These are phyloP conservation scores for Sakesphorus luctuosus DNA, from an alignment of 2,113 vertebrate genomes.

Conservation along the genomic window DNA sequence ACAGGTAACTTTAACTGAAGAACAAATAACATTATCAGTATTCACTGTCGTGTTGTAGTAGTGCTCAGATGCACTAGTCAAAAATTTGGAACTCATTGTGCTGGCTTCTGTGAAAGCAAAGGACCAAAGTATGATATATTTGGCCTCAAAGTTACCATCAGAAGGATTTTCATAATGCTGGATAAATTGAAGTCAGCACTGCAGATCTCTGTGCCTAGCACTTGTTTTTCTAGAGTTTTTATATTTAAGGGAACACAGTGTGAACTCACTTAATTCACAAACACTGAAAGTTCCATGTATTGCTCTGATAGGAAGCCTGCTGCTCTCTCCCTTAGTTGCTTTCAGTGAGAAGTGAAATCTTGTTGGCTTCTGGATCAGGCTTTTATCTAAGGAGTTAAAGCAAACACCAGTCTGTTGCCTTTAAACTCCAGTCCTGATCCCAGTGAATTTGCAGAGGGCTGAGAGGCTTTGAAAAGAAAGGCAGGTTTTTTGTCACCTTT, in stretches of 20 bases:
- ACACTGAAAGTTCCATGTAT: constrained; percentile 23
- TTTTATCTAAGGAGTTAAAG: constrained; percentile 68
- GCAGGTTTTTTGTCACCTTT: constrained; percentile 57
- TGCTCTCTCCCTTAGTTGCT: background rate
- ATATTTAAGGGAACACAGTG: background rate
- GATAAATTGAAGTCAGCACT: constrained; percentile 20
- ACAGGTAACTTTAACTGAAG: constrained; percentile 7
- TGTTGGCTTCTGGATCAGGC: background rate
- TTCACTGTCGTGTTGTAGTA: background rate
- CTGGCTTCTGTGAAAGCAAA: background rate
- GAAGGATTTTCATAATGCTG: constrained; percentile 42
- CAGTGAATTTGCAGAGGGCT: constrained; percentile 50
- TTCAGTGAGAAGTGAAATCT: constrained; percentile 1
- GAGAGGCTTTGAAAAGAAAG: constrained; percentile 62
- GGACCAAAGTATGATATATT: background rate
- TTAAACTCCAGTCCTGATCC: constrained; percentile 48
- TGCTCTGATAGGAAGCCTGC: background rate
- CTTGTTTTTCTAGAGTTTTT: constrained; percentile 38
- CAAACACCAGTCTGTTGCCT: constrained; percentile 56
- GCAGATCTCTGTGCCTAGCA: background rate
- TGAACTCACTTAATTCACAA: background rate
- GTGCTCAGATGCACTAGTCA: background rate
- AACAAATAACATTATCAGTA: background rate
- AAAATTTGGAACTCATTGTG: background rate
- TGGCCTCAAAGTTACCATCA: constrained; percentile 32